Conservation (phyloP, 2,797 vertebrate genomes). For the Cossypha dichroa region DNA sequence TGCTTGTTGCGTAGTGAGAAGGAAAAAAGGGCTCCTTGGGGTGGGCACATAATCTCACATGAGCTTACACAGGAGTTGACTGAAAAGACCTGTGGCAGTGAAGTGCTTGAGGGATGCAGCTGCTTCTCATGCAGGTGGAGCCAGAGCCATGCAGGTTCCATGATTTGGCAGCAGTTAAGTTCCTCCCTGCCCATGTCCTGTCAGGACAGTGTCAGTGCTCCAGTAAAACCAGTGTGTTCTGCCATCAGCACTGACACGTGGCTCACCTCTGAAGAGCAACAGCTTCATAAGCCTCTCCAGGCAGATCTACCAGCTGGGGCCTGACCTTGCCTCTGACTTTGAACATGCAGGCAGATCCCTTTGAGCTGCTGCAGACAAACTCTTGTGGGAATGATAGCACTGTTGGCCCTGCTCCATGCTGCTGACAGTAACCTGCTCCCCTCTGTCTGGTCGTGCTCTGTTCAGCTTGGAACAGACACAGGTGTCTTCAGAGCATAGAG, state of each 20-base stretch:
- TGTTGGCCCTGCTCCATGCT: neutral
- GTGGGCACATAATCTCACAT: neutral
- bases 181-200: neutral
- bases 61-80: neutral
- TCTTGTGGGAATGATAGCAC: neutral
- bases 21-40: neutral
- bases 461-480: neutral
- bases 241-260: fast-evolving
- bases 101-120: neutral
- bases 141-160: neutral
- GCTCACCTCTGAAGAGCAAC: neutral
- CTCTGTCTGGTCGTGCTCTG: neutral
- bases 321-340: neutral
- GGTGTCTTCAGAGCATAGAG: neutral
- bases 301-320: neutral
- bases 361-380: neutral
- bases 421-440: neutral
- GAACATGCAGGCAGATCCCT: neutral
- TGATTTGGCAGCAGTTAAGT: neutral
- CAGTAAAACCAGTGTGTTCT: neutral
- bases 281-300: neutral
- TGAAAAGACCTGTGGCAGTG: neutral
- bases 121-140: neutral
- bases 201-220: neutral
- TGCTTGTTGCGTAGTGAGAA: neutral